Percentiles rank a stretch among this genome's conserved stretches.
These are phyloP conservation scores for Parochlus steinenii DNA, from an alignment of 2,888 invertebrate genomes.

Conservation along the genomic window DNA sequence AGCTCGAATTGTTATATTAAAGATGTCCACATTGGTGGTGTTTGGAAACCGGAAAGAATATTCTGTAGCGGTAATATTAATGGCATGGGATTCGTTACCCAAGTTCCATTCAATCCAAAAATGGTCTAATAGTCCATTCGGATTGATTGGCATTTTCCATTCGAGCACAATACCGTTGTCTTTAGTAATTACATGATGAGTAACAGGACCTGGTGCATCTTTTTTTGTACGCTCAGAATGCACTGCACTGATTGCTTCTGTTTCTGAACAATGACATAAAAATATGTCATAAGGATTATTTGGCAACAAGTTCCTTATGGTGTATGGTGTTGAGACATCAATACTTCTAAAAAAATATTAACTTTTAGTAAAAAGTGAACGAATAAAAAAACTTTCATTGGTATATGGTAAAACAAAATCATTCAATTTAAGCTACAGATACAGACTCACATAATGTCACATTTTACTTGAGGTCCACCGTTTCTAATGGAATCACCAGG, in stretches of 20 bases:
- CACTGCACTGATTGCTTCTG: too few species aligned
- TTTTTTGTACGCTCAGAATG: too few species aligned
- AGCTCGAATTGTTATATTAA: conserved; percentile 28
- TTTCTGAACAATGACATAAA: too few species aligned
- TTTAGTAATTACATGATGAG: conserved; percentile 22
- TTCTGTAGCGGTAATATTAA: conserved; percentile 18
- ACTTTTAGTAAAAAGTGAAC: too few species aligned
- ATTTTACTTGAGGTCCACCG: conserved; percentile 13
- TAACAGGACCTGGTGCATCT: conserved; percentile 29
- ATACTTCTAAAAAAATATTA: too few species aligned
- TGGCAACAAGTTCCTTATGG: too few species aligned
- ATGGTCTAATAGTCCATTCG: conserved; percentile 27
- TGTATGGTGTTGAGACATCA: too few species aligned
- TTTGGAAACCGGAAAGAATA: conserved; percentile 24
- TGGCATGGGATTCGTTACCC: conserved; percentile 25
- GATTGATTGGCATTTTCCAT: conserved; percentile 27
- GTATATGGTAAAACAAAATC: neutral
- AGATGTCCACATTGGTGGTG: conserved; percentile 25
- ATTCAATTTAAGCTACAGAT: conserved; percentile 8
- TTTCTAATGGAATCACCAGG: conserved; percentile 12
- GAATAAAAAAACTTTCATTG: too few species aligned
- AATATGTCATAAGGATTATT: too few species aligned
- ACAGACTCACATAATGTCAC: conserved; percentile 18
- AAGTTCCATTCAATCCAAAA: conserved; percentile 27
- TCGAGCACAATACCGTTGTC: conserved; percentile 25